Conservation (phyloP, 2,797 vertebrate genomes). For the Hemibagrus guttatus region DNA sequence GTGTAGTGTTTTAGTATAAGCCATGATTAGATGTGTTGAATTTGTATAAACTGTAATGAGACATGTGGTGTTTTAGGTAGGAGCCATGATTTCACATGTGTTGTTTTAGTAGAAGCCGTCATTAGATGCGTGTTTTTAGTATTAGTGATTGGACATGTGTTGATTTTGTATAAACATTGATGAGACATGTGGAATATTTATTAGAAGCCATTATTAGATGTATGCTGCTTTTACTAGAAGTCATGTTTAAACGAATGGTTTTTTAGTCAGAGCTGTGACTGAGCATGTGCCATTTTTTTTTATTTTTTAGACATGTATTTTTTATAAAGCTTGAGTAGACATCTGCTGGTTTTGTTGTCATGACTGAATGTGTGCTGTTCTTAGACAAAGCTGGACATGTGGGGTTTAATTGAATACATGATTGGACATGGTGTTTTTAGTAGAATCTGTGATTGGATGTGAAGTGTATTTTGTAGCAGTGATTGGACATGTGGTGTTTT, state of each 20-base stretch:
- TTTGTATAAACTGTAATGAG: not conserved
- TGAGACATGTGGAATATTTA: not conserved
- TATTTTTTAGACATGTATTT: not conserved
- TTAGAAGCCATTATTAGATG: not conserved
- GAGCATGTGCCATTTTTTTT: not conserved
- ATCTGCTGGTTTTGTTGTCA: not conserved
- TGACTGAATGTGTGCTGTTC: not conserved
- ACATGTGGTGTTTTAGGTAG: not conserved
- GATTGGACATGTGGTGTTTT: not conserved
- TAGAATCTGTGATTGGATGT: not conserved
- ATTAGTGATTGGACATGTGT: not conserved
- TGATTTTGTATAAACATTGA: not conserved
- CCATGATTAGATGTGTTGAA: too few relatives aligned
- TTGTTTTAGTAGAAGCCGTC: not conserved
- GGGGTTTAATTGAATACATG: not conserved
- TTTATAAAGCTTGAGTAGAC: not conserved
- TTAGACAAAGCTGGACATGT: not conserved
- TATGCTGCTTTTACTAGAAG: not conserved
- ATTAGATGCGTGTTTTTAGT: not conserved
- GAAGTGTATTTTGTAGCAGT: not conserved
- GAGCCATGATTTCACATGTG: not conserved
- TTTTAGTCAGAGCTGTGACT: not conserved
- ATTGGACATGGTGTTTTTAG: not conserved
- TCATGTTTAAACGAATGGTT: not conserved
- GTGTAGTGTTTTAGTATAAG: too few relatives aligned